Evolutionary conservation across 2,113 vertebrate species (phyloP).

Genomic region (Carollia perspicillata): DNA sequence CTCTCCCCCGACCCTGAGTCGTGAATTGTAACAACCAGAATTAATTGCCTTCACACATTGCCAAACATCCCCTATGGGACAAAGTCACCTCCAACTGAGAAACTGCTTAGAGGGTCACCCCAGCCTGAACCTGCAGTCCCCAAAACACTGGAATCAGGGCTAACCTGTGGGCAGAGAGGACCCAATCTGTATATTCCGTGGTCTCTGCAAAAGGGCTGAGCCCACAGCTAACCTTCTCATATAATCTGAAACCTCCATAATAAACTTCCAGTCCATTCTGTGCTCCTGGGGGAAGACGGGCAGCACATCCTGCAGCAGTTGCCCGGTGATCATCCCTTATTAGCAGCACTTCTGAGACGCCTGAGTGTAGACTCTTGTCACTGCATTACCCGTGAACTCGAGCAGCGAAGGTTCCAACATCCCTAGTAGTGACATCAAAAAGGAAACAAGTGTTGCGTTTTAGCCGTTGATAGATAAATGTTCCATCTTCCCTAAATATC

Average conservation of each 20-base stretch:
- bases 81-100: not conserved
- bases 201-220: not conserved
- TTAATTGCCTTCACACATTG: not conserved
- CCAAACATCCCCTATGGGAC: not conserved
- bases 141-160: not conserved
- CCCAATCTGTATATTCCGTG: not conserved
- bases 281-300: not conserved
- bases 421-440: not conserved
- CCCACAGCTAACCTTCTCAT: not conserved
- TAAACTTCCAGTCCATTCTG: not conserved
- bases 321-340: not conserved
- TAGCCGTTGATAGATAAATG: conserved; percentile 12
- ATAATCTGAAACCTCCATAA: not conserved
- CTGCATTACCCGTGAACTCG: not conserved
- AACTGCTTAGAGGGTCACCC: not conserved
- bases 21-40: not conserved
- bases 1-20: not conserved
- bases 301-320: not conserved
- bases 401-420: not conserved
- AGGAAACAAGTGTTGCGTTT: not conserved
- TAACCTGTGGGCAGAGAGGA: not conserved
- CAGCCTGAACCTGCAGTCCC: not conserved
- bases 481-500: not conserved
- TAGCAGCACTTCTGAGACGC: not conserved
- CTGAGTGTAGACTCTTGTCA: not conserved